These are phyloP conservation scores for Cantharis rustica DNA, from an alignment of 2,888 invertebrate species.

Conservation along the genomic window DNA sequence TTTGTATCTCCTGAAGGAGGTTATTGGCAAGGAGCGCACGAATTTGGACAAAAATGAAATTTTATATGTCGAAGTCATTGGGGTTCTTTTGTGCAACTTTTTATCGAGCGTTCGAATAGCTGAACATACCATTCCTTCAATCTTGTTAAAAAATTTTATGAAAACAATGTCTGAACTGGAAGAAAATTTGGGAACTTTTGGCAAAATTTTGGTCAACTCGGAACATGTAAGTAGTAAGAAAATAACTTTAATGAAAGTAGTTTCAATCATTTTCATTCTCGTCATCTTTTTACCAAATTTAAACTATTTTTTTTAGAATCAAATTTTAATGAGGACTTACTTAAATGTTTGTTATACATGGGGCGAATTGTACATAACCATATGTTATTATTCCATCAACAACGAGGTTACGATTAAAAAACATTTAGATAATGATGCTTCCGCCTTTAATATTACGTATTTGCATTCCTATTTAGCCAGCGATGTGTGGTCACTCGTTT, in stretches of 20 bases:
- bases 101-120: constrained; percentile 48
- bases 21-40: constrained; percentile 36
- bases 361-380: constrained; percentile 49
- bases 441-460: constrained; percentile 48
- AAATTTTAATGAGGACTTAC: constrained; percentile 48
- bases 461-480: constrained; percentile 50
- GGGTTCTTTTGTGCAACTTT: constrained; percentile 43
- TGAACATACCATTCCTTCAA: constrained; percentile 46
- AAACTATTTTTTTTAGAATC: constrained; percentile 42
- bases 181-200: constrained; percentile 45
- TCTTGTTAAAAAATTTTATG: constrained; percentile 46
- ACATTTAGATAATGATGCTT: constrained; percentile 39
- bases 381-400: constrained; percentile 45
- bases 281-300: background rate
- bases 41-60: constrained; percentile 2
- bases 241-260: background rate
- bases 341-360: constrained; percentile 50
- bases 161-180: constrained; percentile 45
- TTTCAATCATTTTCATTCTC: too few species aligned
- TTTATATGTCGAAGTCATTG: constrained; percentile 43
- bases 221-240: constrained; percentile 48
- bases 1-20: constrained; percentile 44
- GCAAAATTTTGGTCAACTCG: constrained; percentile 44
- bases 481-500: constrained; percentile 52
- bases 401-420: constrained; percentile 39